These are phyloP conservation scores for Apis mellifera DNA, from an alignment of 1,140 invertebrate genomes.

Conservation along the genomic window Amel_HAv3.1 CM009939.2:9748501-9749000, in stretches of 20 bases:
- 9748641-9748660: slow-evolving; percentile 51
- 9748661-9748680: slow-evolving; percentile 27
- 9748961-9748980: background rate
- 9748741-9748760: slow-evolving; percentile 20
- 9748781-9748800: slow-evolving; percentile 21
- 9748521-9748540: slow-evolving; percentile 33
- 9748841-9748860: slow-evolving; percentile 30
- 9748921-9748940: slow-evolving; percentile 28
- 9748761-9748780: slow-evolving; percentile 26
- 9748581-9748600: background rate
- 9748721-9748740: slow-evolving; percentile 37
- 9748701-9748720: slow-evolving; percentile 27
- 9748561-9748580: slow-evolving; percentile 61
- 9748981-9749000: background rate
- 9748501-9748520: slow-evolving; percentile 55
- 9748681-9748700: slow-evolving; percentile 40
- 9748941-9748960: slow-evolving; percentile 3
- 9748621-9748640: no score
- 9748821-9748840: slow-evolving; percentile 35
- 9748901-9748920: slow-evolving; percentile 41
- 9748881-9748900: slow-evolving; percentile 25
- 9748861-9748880: slow-evolving; percentile 44
- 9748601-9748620: background rate
- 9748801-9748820: slow-evolving; percentile 28
- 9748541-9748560: slow-evolving; percentile 45